phyloP scores from a whole-genome alignment of 2,888 invertebrate species.

The Dioctria rufipes region DNA sequence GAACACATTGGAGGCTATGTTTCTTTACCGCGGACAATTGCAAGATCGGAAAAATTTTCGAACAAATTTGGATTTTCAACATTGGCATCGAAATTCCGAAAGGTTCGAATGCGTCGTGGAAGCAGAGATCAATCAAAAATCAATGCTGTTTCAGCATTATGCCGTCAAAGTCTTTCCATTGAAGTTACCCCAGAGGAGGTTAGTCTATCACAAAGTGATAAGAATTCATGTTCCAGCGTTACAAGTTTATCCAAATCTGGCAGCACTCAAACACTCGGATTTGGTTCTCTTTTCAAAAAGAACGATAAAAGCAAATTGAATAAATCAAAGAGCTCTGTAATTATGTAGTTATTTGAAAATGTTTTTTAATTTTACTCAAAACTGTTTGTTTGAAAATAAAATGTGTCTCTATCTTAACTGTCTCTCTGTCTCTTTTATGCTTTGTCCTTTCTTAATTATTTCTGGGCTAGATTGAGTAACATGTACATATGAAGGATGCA shows the following conservation, averaged over 20 bases:
- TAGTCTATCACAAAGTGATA: constrained; percentile 61
- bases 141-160: constrained; percentile 80
- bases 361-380: neutral
- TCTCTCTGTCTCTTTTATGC: neutral
- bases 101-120: constrained; percentile 72
- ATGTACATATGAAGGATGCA: too few relatives aligned
- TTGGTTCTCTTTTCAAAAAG: constrained; percentile 46
- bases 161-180: constrained; percentile 83
- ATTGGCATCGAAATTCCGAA: constrained; percentile 76
- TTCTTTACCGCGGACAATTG: constrained; percentile 72
- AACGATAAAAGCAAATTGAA: constrained; percentile 64
- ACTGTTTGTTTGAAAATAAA: neutral
- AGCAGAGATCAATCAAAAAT: constrained; percentile 68
- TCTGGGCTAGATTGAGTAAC: too few relatives aligned
- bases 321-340: constrained; percentile 67
- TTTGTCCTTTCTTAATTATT: neutral
- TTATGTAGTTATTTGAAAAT: neutral
- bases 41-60: constrained; percentile 67
- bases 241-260: constrained; percentile 66
- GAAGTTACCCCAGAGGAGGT: constrained; percentile 69
- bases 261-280: constrained; percentile 65
- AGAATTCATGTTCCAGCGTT: constrained; percentile 16
- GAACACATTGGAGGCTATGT: constrained; percentile 72
- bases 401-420: neutral
- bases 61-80: constrained; percentile 73